Evolutionary conservation across 2,888 invertebrate species (phyloP).

Genomic region (Melinaea marsaeus): DNA sequence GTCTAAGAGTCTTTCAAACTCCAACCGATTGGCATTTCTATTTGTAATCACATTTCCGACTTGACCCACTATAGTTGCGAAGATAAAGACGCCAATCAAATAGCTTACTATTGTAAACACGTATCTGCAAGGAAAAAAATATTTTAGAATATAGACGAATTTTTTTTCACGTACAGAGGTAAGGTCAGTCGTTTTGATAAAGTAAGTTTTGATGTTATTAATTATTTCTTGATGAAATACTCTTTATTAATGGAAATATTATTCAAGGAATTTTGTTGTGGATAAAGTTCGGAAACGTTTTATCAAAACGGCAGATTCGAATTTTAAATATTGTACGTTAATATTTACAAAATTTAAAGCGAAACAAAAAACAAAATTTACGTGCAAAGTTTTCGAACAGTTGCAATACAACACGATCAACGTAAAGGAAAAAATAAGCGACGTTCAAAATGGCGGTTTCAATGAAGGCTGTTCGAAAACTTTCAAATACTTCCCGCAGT

Average conservation of each 20-base stretch:
- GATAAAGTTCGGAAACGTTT: neutral
- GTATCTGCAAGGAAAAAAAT: slow-evolving; percentile 81
- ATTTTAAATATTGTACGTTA: neutral
- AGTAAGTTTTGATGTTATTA: neutral
- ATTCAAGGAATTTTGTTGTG: no score
- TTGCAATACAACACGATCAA: slow-evolving; percentile 66
- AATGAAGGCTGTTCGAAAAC: slow-evolving; percentile 84
- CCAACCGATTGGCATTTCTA: slow-evolving; percentile 95
- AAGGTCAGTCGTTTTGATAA: neutral
- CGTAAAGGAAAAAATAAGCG: slow-evolving; percentile 50
- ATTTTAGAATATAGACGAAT: neutral
- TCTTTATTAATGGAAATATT: no score
- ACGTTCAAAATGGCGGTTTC: slow-evolving; percentile 69
- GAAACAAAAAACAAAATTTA: slow-evolving; percentile 13
- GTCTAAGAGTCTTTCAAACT: slow-evolving; percentile 95
- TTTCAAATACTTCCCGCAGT: slow-evolving; percentile 62
- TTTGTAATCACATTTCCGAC: slow-evolving; percentile 99
- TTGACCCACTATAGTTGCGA: slow-evolving; percentile 98
- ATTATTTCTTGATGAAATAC: no score
- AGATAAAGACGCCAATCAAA: slow-evolving; percentile 97
- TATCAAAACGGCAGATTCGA: neutral
- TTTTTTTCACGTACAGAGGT: neutral
- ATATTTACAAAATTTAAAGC: slow-evolving; percentile 1
- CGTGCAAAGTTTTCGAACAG: slow-evolving; percentile 81
- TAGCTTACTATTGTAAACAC: slow-evolving; percentile 98